Evolutionary conservation across 1,140 invertebrate species (phyloP).

Genomic region (Papilio xuthus): DNA sequence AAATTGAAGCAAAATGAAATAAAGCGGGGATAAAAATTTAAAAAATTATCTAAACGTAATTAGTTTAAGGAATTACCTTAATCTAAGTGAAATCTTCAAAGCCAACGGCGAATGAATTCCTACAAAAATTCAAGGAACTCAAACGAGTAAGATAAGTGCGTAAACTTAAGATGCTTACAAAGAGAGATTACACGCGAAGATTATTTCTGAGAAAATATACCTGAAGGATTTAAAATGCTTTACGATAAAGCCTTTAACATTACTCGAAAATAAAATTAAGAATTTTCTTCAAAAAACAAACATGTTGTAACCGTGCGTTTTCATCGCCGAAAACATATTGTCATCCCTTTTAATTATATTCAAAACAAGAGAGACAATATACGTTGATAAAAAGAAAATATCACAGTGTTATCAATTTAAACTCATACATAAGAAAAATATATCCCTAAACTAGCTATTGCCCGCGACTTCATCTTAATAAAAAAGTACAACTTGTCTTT

Average conservation of each 20-base stretch:
- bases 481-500: too few relatives aligned
- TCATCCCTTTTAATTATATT: too few relatives aligned
- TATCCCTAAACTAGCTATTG: too few relatives aligned
- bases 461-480: too few relatives aligned
- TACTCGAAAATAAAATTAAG: not conserved
- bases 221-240: not conserved
- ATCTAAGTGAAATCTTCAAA: not conserved
- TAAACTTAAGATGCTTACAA: not conserved
- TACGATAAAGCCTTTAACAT: not conserved
- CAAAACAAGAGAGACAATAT: not conserved
- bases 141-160: slow-evolving; percentile 14
- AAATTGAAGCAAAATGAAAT: not conserved
- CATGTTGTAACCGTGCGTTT: not conserved
- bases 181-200: slow-evolving; percentile 1
- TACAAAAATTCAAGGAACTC: slow-evolving; percentile 1
- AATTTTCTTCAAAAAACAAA: not conserved
- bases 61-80: not conserved
- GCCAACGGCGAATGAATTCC: not conserved
- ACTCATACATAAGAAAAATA: not conserved
- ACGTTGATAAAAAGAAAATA: not conserved
- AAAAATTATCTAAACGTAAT: not conserved
- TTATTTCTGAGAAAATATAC: not conserved
- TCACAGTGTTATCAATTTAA: not conserved
- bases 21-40: not conserved
- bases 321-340: not conserved